Conservation (phyloP, 2,113 vertebrate genomes). For the Setophaga petechia region DNA sequence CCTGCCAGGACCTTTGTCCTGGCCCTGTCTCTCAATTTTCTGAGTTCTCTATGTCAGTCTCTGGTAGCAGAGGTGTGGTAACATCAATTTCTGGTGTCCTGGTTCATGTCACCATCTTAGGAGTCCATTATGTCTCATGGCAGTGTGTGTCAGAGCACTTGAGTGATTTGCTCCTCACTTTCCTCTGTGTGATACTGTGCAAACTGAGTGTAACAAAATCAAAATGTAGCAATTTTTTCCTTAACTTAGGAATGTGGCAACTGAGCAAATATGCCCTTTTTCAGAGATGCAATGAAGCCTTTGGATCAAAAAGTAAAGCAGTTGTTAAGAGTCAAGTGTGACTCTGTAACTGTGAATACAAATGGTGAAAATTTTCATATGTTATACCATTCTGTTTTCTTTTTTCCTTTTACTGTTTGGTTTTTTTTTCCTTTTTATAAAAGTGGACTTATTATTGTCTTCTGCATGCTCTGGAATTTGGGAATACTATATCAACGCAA, state of each 20-base stretch:
- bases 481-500: neutral
- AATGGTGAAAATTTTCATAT: neutral
- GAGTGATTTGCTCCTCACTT: neutral
- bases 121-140: neutral
- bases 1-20: neutral
- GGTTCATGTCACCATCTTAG: accelerated
- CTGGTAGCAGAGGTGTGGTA: neutral
- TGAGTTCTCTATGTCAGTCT: neutral
- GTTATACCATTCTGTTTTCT: neutral
- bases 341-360: neutral
- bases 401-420: neutral
- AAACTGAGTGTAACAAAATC: accelerated
- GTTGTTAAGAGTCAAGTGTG: neutral
- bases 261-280: neutral
- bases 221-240: neutral
- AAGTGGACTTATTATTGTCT: neutral
- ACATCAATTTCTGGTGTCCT: neutral
- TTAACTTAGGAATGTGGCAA: neutral
- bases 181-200: neutral
- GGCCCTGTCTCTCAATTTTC: neutral
- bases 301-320: neutral
- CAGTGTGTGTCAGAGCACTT: neutral
- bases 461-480: neutral
- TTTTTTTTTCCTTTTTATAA: neutral
- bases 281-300: neutral